phyloP scores from a whole-genome alignment of 2,888 invertebrate genomes.

The Drosophila mayaguana region DNA sequence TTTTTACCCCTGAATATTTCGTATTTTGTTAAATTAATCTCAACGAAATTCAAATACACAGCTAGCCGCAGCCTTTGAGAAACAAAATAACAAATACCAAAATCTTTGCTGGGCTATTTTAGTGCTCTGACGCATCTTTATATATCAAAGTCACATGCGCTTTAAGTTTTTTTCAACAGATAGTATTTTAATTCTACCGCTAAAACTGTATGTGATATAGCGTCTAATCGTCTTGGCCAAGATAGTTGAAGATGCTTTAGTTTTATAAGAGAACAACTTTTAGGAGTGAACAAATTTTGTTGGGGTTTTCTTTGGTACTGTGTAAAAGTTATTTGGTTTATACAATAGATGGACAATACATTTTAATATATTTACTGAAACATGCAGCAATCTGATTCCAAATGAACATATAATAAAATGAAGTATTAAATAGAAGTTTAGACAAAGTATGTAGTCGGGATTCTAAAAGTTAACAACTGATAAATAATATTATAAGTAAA shows the following conservation, averaged over 20 bases:
- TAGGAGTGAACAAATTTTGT: too few relatives aligned
- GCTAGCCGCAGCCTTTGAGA: constrained; percentile 49
- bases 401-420: too few relatives aligned
- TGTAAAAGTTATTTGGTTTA: too few relatives aligned
- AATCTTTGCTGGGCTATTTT: constrained; percentile 60
- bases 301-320: too few relatives aligned
- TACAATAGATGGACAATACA: too few relatives aligned
- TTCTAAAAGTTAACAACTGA: neutral
- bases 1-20: constrained; percentile 33
- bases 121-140: constrained; percentile 53
- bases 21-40: constrained; percentile 70
- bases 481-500: too few relatives aligned
- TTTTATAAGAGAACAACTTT: too few relatives aligned
- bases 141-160: constrained; percentile 33
- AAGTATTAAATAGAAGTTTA: too few relatives aligned
- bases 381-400: too few relatives aligned
- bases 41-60: constrained; percentile 59
- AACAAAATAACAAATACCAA: constrained; percentile 43
- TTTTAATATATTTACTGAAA: too few relatives aligned
- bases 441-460: neutral
- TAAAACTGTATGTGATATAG: neutral
- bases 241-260: neutral
- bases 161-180: constrained; percentile 1
- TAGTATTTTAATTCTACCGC: neutral
- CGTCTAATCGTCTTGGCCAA: neutral